phyloP scores from a whole-genome alignment of 2,797 vertebrate genomes.

The Sphenodon punctatus region DNA sequence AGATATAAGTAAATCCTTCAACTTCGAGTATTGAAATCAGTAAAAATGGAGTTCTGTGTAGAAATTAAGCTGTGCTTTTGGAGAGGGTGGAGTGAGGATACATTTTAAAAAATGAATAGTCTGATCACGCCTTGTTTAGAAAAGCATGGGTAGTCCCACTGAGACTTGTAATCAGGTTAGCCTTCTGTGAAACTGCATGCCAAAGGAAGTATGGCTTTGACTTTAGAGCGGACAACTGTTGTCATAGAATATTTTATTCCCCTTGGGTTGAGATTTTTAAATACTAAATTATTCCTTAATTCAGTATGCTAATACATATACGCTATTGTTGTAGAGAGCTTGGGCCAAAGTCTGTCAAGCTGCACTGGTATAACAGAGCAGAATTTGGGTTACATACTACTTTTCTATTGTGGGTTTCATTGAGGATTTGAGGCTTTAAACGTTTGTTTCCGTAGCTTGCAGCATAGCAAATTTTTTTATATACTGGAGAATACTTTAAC shows the following conservation, averaged over 20 bases:
- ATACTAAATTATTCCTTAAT: too few species aligned
- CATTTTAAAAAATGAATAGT: background rate
- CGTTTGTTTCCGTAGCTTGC: background rate
- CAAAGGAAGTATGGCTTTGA: background rate
- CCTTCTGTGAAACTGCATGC: background rate
- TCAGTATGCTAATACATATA: too few species aligned
- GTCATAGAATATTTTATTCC: background rate
- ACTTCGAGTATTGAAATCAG: background rate
- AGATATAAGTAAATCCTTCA: background rate
- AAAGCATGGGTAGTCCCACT: background rate
- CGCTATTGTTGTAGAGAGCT: too few species aligned
- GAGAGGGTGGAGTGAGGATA: background rate
- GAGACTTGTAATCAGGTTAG: too few species aligned
- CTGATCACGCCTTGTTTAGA: background rate
- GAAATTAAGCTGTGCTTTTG: background rate
- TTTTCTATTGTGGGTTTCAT: background rate
- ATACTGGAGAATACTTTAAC: constrained; percentile 13
- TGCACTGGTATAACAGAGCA: background rate
- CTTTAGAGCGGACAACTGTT: background rate
- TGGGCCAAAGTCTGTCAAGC: background rate
- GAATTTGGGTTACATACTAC: background rate
- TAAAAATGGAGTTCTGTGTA: background rate
- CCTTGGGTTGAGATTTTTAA: background rate
- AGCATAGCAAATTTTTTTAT: background rate
- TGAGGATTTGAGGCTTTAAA: background rate